A percentile compares a stretch with the other conserved stretches of the same genome.
Conservation (phyloP, 1,140 invertebrate genomes). For the Manduca sexta region DNA sequence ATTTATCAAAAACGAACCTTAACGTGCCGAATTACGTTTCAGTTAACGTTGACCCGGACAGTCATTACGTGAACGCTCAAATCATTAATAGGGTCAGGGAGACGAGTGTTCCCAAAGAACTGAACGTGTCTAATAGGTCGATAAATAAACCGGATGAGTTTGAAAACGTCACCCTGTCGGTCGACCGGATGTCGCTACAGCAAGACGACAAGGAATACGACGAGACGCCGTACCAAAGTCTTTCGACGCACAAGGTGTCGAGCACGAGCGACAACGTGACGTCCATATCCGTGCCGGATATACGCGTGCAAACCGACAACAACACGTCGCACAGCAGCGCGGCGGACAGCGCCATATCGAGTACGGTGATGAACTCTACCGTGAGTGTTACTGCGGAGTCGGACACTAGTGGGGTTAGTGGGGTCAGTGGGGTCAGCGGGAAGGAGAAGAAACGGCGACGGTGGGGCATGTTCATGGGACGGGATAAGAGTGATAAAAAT, state of each 20-base stretch:
- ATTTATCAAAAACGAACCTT: conserved; percentile 23
- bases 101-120: conserved; percentile 47
- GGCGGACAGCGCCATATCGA: conserved; percentile 43
- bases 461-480: conserved; percentile 77
- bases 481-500: conserved; percentile 66
- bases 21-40: conserved; percentile 27
- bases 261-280: conserved; percentile 63
- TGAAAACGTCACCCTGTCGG: conserved; percentile 27
- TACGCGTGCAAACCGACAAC: conserved; percentile 10
- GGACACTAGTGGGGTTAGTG: background rate
- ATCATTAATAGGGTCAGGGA: conserved; percentile 57
- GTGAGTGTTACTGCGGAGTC: conserved; percentile 37
- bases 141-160: conserved; percentile 31
- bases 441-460: conserved; percentile 77
- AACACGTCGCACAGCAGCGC: conserved; percentile 30
- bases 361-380: conserved; percentile 49
- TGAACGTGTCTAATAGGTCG: conserved; percentile 33
- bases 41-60: conserved; percentile 36
- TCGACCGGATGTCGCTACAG: conserved; percentile 42
- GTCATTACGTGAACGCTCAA: conserved; percentile 66
- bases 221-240: conserved; percentile 61
- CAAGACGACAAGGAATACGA: conserved; percentile 46
- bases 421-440: conserved; percentile 30
- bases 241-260: conserved; percentile 49
- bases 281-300: conserved; percentile 51